Conservation (phyloP, 2,888 invertebrate species). For the Mactromeris polynyma region DNA sequence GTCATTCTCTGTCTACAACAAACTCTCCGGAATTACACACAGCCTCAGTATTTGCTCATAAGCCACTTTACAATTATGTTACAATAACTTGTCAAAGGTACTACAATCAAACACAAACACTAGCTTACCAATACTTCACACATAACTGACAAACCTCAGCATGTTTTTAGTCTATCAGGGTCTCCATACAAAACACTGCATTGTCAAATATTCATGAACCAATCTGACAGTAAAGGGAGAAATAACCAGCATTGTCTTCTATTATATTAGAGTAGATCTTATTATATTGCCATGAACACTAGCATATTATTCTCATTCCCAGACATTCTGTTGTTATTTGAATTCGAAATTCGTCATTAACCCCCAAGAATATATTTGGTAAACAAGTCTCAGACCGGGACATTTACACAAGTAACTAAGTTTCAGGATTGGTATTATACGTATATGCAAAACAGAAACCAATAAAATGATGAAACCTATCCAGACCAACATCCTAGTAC, state of each 20-base stretch:
- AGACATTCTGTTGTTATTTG: neutral
- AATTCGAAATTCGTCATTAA: neutral
- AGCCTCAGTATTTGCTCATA: neutral
- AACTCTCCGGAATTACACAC: neutral
- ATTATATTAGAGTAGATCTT: neutral
- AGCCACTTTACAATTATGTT: neutral
- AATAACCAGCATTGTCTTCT: neutral
- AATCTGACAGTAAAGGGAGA: neutral
- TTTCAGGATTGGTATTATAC: too few species aligned
- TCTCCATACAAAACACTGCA: neutral
- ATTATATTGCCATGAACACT: neutral
- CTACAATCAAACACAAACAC: neutral
- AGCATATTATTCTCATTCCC: neutral
- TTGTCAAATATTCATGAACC: slow-evolving; percentile 3
- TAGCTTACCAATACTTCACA: neutral
- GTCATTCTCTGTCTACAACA: neutral
- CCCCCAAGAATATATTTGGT: neutral
- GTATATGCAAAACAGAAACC: too few species aligned
- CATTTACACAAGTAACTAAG: too few species aligned
- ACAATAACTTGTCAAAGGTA: neutral
- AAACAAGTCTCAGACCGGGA: too few species aligned
- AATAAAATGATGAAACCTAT: too few species aligned
- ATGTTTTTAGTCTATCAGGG: neutral
- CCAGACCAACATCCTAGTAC: too few species aligned
- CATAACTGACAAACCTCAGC: neutral